A percentile compares a stretch with the other conserved stretches of the same genome.
Evolutionary conservation across 2,113 vertebrate species (phyloP).

Genomic region (Rhadina sibilatrix): DNA sequence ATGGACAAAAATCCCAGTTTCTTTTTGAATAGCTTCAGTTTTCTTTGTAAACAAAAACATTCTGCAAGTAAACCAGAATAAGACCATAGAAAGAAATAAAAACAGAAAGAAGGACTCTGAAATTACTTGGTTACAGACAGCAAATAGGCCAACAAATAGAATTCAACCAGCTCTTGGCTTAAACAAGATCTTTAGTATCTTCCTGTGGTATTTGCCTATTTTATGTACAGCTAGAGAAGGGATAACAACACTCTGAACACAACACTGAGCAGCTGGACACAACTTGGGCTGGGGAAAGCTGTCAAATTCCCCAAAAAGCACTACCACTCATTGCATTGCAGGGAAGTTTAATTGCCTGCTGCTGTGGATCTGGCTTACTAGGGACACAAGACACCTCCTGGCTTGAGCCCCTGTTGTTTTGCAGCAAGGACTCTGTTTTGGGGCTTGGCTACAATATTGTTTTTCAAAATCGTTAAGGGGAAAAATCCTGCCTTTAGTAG

Average conservation of each 20-base stretch:
- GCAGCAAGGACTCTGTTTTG: neutral
- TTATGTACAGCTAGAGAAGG: neutral
- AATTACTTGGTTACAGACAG: neutral
- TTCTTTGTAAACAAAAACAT: constrained; percentile 7
- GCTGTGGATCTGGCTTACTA: neutral
- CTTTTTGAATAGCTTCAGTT: neutral
- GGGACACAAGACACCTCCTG: neutral
- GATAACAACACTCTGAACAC: neutral
- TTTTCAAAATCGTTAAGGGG: neutral
- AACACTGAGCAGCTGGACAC: neutral
- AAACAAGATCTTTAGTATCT: neutral
- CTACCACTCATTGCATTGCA: neutral
- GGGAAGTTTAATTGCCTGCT: neutral
- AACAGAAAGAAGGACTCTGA: neutral
- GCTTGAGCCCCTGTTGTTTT: neutral
- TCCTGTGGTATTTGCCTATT: neutral
- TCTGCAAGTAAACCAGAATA: neutral
- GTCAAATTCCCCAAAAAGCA: neutral
- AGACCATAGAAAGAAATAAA: neutral
- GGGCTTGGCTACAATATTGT: neutral
- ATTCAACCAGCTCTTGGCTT: neutral
- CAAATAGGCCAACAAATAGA: neutral
- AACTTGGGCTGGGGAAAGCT: neutral
- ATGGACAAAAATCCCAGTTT: neutral
- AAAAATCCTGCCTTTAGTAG: neutral